phyloP scores from a whole-genome alignment of 2,888 invertebrate genomes.

The Chrysodeixis includens region DNA sequence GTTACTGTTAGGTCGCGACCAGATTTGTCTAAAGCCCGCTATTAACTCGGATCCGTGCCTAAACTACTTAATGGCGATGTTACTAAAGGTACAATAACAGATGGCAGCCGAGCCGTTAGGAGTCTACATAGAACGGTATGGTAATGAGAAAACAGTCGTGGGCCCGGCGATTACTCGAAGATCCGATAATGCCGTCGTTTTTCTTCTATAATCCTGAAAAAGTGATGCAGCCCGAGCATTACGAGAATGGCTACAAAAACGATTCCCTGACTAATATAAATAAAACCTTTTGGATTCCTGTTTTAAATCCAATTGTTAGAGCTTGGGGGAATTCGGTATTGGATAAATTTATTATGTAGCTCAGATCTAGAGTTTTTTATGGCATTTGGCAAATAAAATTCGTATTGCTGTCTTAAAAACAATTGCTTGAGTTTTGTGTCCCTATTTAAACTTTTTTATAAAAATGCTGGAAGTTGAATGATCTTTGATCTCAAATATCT shows the following conservation, averaged over 20 bases:
- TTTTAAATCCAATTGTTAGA: conserved; percentile 71
- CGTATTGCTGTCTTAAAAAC: no score
- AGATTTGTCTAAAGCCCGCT: conserved; percentile 37
- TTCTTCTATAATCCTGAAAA: conserved; percentile 86
- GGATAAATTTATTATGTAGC: conserved; percentile 55
- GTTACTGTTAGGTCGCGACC: conserved; percentile 33
- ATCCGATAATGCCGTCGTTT: conserved; percentile 85
- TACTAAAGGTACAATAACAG: conserved; percentile 29
- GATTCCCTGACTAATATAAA: conserved; percentile 75
- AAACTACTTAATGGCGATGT: conserved; percentile 24
- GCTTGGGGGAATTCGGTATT: conserved; percentile 58
- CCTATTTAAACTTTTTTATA: no score
- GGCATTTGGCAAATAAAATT: conserved; percentile 21
- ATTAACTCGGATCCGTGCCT: conserved; percentile 31
- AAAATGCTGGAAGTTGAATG: no score
- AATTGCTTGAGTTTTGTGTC: no score
- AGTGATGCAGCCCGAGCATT: conserved; percentile 77
- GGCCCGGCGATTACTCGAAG: conserved; percentile 80
- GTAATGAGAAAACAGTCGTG: conserved; percentile 81
- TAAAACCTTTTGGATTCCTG: conserved; percentile 73
- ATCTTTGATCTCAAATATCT: no score
- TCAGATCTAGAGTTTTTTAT: conserved; percentile 25
- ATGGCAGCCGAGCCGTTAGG: conserved; percentile 32
- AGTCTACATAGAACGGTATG: conserved; percentile 69
- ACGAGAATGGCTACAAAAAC: conserved; percentile 74